phyloP scores from a whole-genome alignment of 1,140 invertebrate genomes.

The Drosophila murphyi region DNA sequence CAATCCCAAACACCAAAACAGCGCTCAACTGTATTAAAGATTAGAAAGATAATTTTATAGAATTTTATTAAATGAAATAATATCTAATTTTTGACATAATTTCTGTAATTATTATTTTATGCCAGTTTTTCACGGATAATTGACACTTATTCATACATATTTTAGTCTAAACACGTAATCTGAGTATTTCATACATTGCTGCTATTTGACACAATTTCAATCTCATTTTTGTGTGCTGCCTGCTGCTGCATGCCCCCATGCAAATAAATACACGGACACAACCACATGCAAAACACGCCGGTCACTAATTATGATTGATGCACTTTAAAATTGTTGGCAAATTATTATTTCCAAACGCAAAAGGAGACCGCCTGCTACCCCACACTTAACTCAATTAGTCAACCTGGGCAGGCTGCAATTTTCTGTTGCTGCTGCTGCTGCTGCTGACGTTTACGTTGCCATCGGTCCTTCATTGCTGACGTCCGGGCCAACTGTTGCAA shows the following conservation, averaged over 20 bases:
- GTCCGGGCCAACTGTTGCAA: constrained; percentile 76
- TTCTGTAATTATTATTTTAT: background rate
- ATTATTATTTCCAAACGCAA: constrained; percentile 71
- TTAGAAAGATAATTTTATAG: background rate
- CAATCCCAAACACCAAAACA: too few species aligned
- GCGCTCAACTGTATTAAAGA: too few species aligned
- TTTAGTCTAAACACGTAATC: constrained; percentile 17
- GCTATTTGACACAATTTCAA: constrained; percentile 62
- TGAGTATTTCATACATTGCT: constrained; percentile 35
- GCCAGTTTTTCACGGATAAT: background rate
- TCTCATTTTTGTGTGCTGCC: constrained; percentile 12
- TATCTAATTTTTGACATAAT: background rate
- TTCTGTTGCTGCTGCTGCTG: constrained; percentile 43
- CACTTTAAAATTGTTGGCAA: constrained; percentile 81
- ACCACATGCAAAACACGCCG: constrained; percentile 52
- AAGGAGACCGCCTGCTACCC: constrained; percentile 23
- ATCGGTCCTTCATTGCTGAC: constrained; percentile 38
- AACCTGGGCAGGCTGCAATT: constrained; percentile 59
- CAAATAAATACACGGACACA: constrained; percentile 12
- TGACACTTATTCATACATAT: background rate
- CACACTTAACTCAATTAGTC: constrained; percentile 77
- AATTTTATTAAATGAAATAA: background rate
- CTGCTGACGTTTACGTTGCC: constrained; percentile 57
- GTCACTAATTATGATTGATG: constrained; percentile 79
- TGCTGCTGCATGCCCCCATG: constrained; percentile 4